phyloP scores from a whole-genome alignment of 2,113 vertebrate species.

The Macaca nemestrina region DNA sequence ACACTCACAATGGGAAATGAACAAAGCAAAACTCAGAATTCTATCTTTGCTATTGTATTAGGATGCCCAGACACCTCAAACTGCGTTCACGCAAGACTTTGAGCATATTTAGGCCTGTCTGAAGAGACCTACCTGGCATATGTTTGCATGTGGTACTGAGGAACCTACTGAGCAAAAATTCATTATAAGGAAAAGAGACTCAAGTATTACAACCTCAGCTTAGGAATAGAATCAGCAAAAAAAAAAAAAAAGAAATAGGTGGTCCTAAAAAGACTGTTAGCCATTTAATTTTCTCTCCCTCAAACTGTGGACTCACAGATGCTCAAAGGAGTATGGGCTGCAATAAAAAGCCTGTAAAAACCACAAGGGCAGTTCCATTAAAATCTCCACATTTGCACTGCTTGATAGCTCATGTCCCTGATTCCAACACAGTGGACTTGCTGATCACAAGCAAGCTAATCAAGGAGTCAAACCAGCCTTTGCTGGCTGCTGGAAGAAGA shows the following conservation, averaged over 20 bases:
- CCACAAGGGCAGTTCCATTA: neutral
- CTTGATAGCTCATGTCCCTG: neutral
- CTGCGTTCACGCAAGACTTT: neutral
- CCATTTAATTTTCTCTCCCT: neutral
- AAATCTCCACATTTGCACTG: neutral
- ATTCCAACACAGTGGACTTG: neutral
- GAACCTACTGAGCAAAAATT: neutral
- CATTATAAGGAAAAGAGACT: neutral
- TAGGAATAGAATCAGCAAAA: neutral
- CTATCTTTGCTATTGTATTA: neutral
- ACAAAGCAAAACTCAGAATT: neutral
- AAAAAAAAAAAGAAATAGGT: neutral
- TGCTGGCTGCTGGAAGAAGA: neutral
- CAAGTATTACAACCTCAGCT: neutral
- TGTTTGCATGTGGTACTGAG: neutral
- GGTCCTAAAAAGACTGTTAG: neutral
- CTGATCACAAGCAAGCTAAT: neutral
- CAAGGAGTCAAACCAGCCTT: neutral
- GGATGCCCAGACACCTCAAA: neutral
- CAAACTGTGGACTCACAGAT: neutral
- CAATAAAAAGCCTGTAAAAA: neutral
- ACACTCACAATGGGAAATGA: neutral
- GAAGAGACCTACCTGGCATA: neutral
- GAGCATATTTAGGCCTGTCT: neutral
- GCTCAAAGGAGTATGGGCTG: neutral